Evolutionary conservation across 2,888 invertebrate genomes (phyloP).

Genomic region (Anaspis maculata): DNA sequence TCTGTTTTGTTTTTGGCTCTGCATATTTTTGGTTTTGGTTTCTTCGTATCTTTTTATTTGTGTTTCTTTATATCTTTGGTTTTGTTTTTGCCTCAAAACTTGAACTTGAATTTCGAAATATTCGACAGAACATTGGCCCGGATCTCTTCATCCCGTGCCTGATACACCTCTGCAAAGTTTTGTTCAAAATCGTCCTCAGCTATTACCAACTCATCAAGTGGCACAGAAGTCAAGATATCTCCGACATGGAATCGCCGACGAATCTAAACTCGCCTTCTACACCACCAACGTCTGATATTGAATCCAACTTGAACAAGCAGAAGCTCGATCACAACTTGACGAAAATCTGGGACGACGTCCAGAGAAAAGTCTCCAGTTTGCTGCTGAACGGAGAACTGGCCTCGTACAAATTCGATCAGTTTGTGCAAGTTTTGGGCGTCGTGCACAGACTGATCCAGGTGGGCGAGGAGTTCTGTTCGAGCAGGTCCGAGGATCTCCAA

Average conservation of each 20-base stretch:
- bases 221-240: constrained; percentile 51
- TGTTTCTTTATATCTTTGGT: no score
- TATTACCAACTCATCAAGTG: constrained; percentile 70
- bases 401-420: constrained; percentile 89
- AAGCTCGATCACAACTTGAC: constrained; percentile 81
- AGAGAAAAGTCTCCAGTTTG: constrained; percentile 78
- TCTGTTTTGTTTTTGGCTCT: no score
- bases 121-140: constrained; percentile 44
- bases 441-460: constrained; percentile 83
- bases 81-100: no score
- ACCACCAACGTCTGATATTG: no score
- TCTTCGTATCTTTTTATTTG: no score
- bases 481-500: constrained; percentile 78
- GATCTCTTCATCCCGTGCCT: constrained; percentile 67
- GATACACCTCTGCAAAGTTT: constrained; percentile 75
- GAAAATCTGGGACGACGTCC: constrained; percentile 90
- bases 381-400: constrained; percentile 72
- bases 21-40: no score
- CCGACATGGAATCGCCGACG: no score
- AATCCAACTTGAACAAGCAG: constrained; percentile 65
- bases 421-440: constrained; percentile 81
- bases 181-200: constrained; percentile 74
- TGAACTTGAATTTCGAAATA: neutral
- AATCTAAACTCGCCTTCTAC: no score
- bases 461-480: constrained; percentile 83